phyloP scores from a whole-genome alignment of 2,113 vertebrate genomes.

The Trematocara unimaculatum region DNA sequence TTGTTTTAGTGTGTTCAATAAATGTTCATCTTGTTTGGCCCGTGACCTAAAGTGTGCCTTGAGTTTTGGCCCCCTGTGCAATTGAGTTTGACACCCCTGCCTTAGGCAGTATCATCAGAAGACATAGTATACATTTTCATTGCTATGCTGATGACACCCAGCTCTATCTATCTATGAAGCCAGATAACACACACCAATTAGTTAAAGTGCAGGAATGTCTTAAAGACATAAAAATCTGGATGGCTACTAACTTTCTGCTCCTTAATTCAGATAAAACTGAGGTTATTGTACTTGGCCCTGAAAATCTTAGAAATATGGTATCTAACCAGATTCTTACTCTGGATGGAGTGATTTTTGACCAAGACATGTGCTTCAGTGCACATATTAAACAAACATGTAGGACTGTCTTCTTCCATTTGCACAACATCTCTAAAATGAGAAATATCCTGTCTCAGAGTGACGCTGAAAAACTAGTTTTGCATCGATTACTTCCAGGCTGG shows the following conservation, averaged over 20 bases:
- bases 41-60: no score
- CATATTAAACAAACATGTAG: no score
- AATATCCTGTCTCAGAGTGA: background rate
- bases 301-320: background rate
- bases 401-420: no score
- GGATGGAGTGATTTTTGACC: no score
- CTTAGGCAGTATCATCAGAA: accelerated
- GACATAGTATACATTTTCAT: background rate
- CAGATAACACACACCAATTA: background rate
- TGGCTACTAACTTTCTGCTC: background rate
- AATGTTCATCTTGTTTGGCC: no score
- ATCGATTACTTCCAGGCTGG: background rate
- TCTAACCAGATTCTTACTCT: background rate
- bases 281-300: background rate
- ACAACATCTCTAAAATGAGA: background rate
- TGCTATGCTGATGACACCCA: background rate
- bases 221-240: background rate
- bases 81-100: no score
- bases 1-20: no score
- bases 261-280: background rate
- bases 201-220: background rate
- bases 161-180: background rate
- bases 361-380: no score
- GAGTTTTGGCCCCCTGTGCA: no score
- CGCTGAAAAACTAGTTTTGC: background rate